phyloP scores from a whole-genome alignment of 1,140 invertebrate species.

The Ooceraea biroi region DNA sequence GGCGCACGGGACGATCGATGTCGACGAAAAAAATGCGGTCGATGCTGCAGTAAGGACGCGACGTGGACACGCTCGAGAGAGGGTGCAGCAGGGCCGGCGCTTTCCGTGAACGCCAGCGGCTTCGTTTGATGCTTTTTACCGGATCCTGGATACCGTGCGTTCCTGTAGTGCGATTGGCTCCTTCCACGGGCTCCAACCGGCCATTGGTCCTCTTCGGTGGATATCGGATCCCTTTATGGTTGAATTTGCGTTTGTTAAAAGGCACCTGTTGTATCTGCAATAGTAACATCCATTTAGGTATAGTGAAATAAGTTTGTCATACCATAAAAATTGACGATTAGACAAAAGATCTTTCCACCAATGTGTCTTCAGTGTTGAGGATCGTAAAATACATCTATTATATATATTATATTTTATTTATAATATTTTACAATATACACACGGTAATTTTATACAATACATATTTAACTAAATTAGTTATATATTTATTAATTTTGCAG shows the following conservation, averaged over 20 bases:
- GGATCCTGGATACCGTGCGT: conserved; percentile 76
- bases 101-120: conserved; percentile 79
- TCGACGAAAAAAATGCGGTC: conserved; percentile 73
- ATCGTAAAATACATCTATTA: not conserved
- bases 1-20: conserved; percentile 64
- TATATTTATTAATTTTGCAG: not conserved
- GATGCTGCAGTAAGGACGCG: conserved; percentile 74
- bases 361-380: not conserved
- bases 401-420: too few species aligned
- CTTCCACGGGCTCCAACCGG: conserved; percentile 63
- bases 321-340: not conserved
- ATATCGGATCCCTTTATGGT: not conserved
- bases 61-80: conserved; percentile 72
- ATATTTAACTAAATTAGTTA: not conserved
- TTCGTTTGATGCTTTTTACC: conserved; percentile 81
- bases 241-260: not conserved
- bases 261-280: too few species aligned
- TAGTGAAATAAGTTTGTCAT: not conserved
- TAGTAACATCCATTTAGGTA: not conserved
- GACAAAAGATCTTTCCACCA: not conserved
- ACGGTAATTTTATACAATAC: too few species aligned
- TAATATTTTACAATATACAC: not conserved
- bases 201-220: conserved; percentile 72
- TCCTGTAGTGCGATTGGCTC: conserved; percentile 73
- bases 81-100: conserved; percentile 72